Conservation (phyloP, 2,797 vertebrate genomes). For the Pteropus rufus region DNA sequence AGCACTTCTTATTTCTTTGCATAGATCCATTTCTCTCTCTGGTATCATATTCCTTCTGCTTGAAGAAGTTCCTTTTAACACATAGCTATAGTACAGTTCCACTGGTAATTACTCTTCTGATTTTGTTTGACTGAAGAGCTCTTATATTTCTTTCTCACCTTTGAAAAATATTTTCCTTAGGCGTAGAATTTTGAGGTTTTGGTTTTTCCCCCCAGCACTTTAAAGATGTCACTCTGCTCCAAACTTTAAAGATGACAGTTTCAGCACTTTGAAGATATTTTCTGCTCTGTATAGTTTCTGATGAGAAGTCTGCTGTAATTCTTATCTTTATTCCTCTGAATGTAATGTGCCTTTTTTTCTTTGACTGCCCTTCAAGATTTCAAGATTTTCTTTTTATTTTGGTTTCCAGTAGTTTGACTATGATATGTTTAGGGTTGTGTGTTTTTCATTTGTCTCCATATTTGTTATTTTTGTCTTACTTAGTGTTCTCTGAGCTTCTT, state of each 20-base stretch:
- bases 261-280: background rate
- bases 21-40: background rate
- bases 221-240: background rate
- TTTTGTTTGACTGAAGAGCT: background rate
- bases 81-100: background rate
- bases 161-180: background rate
- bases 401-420: background rate
- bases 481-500: background rate
- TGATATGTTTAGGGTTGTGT: background rate
- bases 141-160: background rate
- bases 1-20: background rate
- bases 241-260: background rate
- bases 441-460: background rate
- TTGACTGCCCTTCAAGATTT: background rate
- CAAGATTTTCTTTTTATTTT: background rate
- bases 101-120: background rate
- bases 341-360: background rate
- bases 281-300: background rate
- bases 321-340: background rate
- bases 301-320: background rate
- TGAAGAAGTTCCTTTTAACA: background rate
- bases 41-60: background rate
- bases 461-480: background rate
- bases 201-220: background rate
- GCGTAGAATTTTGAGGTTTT: background rate